Percentiles rank a stretch among this genome's conserved stretches.
phyloP scores from a whole-genome alignment of 1,140 invertebrate species.

The Saccostrea cuccullata region DNA sequence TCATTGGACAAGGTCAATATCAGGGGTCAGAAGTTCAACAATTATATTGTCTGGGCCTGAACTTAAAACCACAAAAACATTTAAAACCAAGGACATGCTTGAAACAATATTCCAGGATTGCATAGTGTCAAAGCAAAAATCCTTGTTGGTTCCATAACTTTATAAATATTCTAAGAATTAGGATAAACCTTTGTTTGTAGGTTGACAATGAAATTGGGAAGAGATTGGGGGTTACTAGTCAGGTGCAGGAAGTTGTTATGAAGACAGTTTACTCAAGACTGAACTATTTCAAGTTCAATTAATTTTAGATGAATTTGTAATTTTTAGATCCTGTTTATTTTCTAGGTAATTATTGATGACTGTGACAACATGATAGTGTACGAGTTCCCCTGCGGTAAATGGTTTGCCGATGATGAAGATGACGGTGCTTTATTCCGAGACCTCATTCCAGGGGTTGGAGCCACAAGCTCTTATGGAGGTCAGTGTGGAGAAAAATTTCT shows the following conservation, averaged over 20 bases:
- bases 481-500: neutral
- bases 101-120: too few species aligned
- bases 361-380: slow-evolving; percentile 72
- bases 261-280: too few species aligned
- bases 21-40: too few species aligned
- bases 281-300: neutral
- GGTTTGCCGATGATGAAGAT: slow-evolving; percentile 76
- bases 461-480: slow-evolving; percentile 53
- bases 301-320: neutral
- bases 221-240: too few species aligned
- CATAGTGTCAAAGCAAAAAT: too few species aligned
- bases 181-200: neutral
- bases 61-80: too few species aligned
- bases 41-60: too few species aligned
- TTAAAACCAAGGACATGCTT: too few species aligned
- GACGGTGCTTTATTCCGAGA: slow-evolving; percentile 76
- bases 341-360: slow-evolving; percentile 76
- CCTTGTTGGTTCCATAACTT: too few species aligned
- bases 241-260: too few species aligned
- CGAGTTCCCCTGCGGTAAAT: slow-evolving; percentile 75
- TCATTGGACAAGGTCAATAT: too few species aligned
- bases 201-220: neutral
- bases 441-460: slow-evolving; percentile 66
- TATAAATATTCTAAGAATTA: too few species aligned
- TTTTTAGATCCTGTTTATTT: slow-evolving; percentile 36